Conservation (phyloP, 2,888 invertebrate genomes). For the Chromoteleia sp. region DNA sequence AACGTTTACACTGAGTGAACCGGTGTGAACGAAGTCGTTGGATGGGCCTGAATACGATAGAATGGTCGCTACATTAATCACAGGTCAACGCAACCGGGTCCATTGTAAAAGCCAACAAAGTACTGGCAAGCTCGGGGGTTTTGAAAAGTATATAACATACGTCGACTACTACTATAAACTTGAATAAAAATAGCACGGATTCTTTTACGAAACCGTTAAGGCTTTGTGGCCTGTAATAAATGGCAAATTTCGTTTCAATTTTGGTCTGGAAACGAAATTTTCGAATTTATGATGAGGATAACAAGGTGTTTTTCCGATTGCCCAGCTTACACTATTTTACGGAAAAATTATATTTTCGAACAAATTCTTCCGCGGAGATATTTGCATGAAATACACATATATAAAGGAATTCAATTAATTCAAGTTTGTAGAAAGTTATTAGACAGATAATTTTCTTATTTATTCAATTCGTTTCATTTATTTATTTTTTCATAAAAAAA, state of each 20-base stretch:
- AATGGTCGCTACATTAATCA: slow-evolving; percentile 70
- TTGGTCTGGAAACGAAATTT: not conserved
- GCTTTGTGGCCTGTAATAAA: slow-evolving; percentile 17
- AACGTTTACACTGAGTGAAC: slow-evolving; percentile 43
- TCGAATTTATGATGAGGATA: not conserved
- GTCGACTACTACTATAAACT: slow-evolving; percentile 23
- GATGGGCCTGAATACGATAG: slow-evolving; percentile 54
- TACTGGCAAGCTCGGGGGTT: slow-evolving; percentile 50
- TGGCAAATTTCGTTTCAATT: slow-evolving; percentile 25
- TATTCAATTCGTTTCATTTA: too few relatives aligned
- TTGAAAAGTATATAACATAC: slow-evolving; percentile 44
- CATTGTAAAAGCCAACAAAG: slow-evolving; percentile 68
- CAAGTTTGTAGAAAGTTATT: too few relatives aligned
- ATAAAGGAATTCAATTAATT: too few relatives aligned
- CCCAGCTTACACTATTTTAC: not conserved
- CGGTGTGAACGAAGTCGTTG: slow-evolving; percentile 41
- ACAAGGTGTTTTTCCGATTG: not conserved
- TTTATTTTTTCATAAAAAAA: too few relatives aligned
- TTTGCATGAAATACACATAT: too few relatives aligned
- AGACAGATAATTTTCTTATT: too few relatives aligned
- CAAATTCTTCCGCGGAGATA: too few relatives aligned
- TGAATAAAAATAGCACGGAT: slow-evolving; percentile 42
- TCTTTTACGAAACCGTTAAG: slow-evolving; percentile 9
- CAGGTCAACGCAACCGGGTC: slow-evolving; percentile 66
- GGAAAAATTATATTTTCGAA: too few relatives aligned